Evolutionary conservation across 2,888 invertebrate species (phyloP).

Genomic region (Dascillus cervinus): DNA sequence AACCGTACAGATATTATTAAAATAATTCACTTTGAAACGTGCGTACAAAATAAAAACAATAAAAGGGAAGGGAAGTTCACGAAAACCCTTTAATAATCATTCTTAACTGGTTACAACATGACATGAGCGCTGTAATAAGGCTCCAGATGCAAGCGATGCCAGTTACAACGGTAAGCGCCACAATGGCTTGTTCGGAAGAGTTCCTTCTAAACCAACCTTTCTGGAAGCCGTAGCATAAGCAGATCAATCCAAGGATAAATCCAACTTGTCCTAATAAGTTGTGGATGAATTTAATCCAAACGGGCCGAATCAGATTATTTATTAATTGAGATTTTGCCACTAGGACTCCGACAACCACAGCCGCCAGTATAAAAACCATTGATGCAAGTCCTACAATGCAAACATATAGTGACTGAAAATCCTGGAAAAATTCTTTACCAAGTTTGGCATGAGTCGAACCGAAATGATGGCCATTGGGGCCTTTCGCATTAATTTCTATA

Average conservation of each 20-base stretch:
- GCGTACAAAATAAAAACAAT: no score
- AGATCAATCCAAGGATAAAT: constrained; percentile 30
- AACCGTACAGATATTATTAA: no score
- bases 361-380: no score
- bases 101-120: constrained; percentile 26
- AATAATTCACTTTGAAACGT: no score
- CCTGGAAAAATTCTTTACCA: no score
- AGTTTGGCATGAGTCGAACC: constrained; percentile 26
- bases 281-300: constrained; percentile 30
- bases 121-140: constrained; percentile 25
- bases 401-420: no score
- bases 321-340: no score
- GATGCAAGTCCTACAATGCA: no score
- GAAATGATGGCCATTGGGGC: constrained; percentile 21
- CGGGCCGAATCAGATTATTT: no score
- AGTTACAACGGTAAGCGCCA: constrained; percentile 26
- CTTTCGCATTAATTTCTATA: constrained; percentile 26
- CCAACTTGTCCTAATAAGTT: constrained; percentile 30
- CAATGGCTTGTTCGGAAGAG: constrained; percentile 24
- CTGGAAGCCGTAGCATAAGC: constrained; percentile 30
- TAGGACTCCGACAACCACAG: no score
- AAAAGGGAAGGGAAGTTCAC: no score
- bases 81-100: no score
- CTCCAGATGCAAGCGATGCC: constrained; percentile 27
- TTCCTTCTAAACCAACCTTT: constrained; percentile 30